Evolutionary conservation across 92 coral and sea anemone genomes (phyloP).

Genomic region (Chrysogorgia sp.): DNA sequence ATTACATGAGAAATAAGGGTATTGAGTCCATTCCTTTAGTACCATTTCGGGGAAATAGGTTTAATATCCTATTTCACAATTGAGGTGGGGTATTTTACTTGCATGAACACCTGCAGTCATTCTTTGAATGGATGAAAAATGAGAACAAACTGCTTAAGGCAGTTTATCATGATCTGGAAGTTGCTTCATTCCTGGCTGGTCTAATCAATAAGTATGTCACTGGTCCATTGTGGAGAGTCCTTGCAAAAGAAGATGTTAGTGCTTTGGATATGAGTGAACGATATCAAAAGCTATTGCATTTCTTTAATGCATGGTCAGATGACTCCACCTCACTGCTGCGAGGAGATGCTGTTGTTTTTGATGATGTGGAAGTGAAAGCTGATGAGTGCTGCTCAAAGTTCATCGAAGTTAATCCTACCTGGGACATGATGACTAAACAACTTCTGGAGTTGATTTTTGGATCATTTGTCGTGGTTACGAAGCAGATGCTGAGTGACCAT

Average conservation of each 20-base stretch:
- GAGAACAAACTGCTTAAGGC: slow-evolving; percentile 47
- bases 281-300: slow-evolving; percentile 25
- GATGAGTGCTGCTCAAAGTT: slow-evolving; percentile 36
- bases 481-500: slow-evolving; percentile 41
- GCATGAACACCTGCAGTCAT: slow-evolving; percentile 25
- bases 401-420: slow-evolving; percentile 8
- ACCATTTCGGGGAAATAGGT: slow-evolving; percentile 34
- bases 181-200: slow-evolving; percentile 37
- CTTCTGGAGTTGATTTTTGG: slow-evolving; percentile 48
- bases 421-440: slow-evolving; percentile 45
- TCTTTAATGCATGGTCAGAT: slow-evolving; percentile 39
- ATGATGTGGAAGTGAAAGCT: slow-evolving; percentile 9
- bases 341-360: slow-evolving; percentile 34
- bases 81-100: slow-evolving; percentile 40
- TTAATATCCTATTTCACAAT: slow-evolving; percentile 37
- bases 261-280: slow-evolving; percentile 19
- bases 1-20: slow-evolving; percentile 25
- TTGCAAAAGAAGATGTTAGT: slow-evolving; percentile 35
- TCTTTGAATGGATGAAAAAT: slow-evolving; percentile 24
- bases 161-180: slow-evolving; percentile 37
- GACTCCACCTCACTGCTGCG: slow-evolving; percentile 37
- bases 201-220: slow-evolving; percentile 38
- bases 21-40: slow-evolving; percentile 35
- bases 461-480: slow-evolving; percentile 43
- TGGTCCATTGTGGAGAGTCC: slow-evolving; percentile 47